A percentile compares a stretch with the other conserved stretches of the same genome.
Evolutionary conservation across 2,888 invertebrate genomes (phyloP).

Genomic region (Mamestra brassicae): DNA sequence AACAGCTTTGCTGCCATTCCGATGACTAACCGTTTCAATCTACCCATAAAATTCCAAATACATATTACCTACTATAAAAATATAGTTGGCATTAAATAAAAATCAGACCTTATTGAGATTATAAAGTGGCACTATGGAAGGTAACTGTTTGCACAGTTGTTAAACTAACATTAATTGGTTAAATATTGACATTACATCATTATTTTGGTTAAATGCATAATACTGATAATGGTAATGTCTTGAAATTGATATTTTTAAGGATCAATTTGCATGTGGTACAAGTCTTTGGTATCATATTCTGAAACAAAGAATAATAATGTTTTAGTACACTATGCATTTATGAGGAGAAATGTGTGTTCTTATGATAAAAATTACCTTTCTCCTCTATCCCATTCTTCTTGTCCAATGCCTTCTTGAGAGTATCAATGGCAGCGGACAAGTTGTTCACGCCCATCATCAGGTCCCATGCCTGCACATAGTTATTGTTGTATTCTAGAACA

Average conservation of each 20-base stretch:
- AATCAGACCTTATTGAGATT: neutral
- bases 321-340: slow-evolving; percentile 1
- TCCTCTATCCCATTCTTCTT: slow-evolving; percentile 22
- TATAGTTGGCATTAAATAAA: neutral
- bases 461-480: slow-evolving; percentile 13
- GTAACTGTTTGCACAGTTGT: neutral
- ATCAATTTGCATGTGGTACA: slow-evolving; percentile 32
- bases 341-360: no score
- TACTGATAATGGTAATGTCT: slow-evolving; percentile 26
- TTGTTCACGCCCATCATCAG: slow-evolving; percentile 12
- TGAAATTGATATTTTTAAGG: neutral
- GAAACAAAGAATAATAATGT: slow-evolving; percentile 27
- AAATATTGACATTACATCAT: slow-evolving; percentile 39
- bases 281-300: slow-evolving; percentile 23
- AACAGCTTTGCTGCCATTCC: slow-evolving; percentile 11
- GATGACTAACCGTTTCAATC: slow-evolving; percentile 26
- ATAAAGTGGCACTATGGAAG: slow-evolving; percentile 23
- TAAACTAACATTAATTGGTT: neutral
- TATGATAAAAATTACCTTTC: slow-evolving; percentile 27
- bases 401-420: slow-evolving; percentile 34
- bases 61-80: slow-evolving; percentile 18
- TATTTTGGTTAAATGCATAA: slow-evolving; percentile 10
- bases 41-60: slow-evolving; percentile 32
- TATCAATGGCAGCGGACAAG: neutral
- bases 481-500: slow-evolving; percentile 16